Evolutionary conservation across 2,888 invertebrate genomes (phyloP), one percentile per base, ranked within the genome.

Genomic region (Parelbella ahira): DNA sequence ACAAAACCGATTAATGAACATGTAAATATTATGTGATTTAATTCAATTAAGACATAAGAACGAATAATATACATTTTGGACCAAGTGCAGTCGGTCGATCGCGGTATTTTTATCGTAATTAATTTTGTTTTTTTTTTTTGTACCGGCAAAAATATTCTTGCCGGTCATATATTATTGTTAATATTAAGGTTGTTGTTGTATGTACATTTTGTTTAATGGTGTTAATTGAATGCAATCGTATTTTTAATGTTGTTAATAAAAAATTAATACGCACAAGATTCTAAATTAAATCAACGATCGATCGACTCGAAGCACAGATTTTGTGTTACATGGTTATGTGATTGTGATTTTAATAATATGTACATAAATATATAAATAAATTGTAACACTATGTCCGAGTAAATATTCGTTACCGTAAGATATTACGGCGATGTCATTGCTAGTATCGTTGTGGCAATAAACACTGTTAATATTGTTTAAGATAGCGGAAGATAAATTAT

Each of bases 1-100:
- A n/a, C n/a, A n/a, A n/a, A n/a, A n/a, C n/a, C n/a, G n/a, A n/a
- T n/a, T n/a, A n/a, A n/a, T n/a, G n/a, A n/a, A n/a, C n/a, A n/a
- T n/a, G n/a, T n/a, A n/a, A n/a, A n/a, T 33, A 33, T 41, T 41
- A 41, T 33, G 20, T 33, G 39, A 27, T 33, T 41, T 32, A 25
- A 41, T 33, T 41, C 12, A 33, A 27, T 33, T 41, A 41, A 41
- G 42, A 15, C 34, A 11, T 42, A 23, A 42, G 42, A 36, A 20
- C 29, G 34, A 42, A 29, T 34, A 29, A 32, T 28, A 19, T 61
- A 67, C 62, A 70, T 71, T 77, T 78, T 73, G 86, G 84, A 84
- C 86, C 86, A 86, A 84, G 70, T 74, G 71, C 70, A 64, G 73
- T 75, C 74, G 74, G 74, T 78, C 72, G 77, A 72, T 69, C 62